These are phyloP conservation scores for Neodiprion lecontei DNA, from an alignment of 1,140 invertebrate genomes.

Conservation along the genomic window DNA sequence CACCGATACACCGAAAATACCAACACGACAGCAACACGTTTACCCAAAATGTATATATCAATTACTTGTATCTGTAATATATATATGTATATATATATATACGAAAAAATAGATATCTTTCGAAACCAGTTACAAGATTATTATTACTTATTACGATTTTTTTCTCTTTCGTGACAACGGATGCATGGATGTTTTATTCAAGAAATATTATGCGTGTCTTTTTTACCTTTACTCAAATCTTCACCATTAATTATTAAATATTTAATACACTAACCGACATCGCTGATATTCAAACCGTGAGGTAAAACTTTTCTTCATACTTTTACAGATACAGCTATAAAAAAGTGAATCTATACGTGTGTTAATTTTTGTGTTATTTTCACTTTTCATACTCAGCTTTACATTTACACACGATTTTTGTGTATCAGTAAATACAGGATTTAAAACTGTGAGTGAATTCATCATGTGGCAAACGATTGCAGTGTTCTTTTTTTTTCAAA, in stretches of 20 bases:
- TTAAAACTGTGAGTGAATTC: conserved; percentile 35
- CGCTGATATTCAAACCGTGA: too few species aligned
- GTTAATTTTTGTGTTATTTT: too few species aligned
- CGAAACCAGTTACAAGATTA: too few species aligned
- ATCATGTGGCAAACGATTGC: conserved; percentile 27
- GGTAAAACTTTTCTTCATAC: too few species aligned
- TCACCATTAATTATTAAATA: conserved; percentile 6
- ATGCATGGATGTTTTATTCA: background rate
- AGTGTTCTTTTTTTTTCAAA: conserved; percentile 22
- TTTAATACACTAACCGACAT: conserved; percentile 5
- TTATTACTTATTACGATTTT: background rate
- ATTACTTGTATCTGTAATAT: conserved; percentile 4
- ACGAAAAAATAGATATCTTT: too few species aligned
- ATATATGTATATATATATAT: background rate
- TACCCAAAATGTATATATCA: conserved; percentile 42
- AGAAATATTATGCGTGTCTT: conserved; percentile 20
- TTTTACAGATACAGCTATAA: too few species aligned
- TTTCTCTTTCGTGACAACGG: background rate
- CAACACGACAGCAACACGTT: conserved; percentile 53
- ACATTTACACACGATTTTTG: conserved; percentile 9
- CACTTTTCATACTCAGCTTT: too few species aligned
- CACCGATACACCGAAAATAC: conserved; percentile 56
- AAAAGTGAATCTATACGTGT: too few species aligned
- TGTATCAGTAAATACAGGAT: conserved; percentile 2
- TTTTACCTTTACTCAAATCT: conserved; percentile 18